Percentiles rank a stretch among this genome's conserved stretches.
phyloP scores from a whole-genome alignment of 2,888 invertebrate species.

The Entomobrya proxima region DNA sequence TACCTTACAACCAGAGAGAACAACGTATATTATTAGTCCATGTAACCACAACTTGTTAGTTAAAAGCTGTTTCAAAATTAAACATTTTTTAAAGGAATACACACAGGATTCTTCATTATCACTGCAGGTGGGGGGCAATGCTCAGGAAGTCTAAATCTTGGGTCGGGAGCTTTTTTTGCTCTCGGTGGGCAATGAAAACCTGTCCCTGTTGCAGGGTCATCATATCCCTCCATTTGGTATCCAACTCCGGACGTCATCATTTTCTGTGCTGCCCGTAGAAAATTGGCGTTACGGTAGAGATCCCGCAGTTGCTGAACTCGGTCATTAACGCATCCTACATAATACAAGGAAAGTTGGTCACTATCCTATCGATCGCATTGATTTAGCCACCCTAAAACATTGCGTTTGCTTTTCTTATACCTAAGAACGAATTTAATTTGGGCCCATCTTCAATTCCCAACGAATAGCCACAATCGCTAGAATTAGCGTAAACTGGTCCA shows the following conservation, averaged over 20 bases:
- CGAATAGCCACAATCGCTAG: constrained; percentile 66
- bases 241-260: constrained; percentile 49
- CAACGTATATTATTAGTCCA: no score
- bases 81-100: not conserved
- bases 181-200: constrained; percentile 49
- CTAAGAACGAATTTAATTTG: constrained; percentile 73
- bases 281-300: constrained; percentile 66
- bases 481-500: constrained; percentile 78
- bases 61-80: no score
- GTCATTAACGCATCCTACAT: constrained; percentile 73
- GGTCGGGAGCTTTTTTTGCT: constrained; percentile 50
- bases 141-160: constrained; percentile 52
- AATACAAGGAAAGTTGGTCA: no score
- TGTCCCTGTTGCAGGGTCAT: constrained; percentile 39
- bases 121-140: not conserved
- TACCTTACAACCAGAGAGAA: no score
- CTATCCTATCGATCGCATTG: not conserved
- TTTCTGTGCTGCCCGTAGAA: constrained; percentile 51
- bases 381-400: not conserved
- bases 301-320: constrained; percentile 71
- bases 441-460: constrained; percentile 65
- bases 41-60: no score
- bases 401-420: constrained; percentile 40
- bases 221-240: constrained; percentile 52
- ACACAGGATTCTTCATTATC: not conserved